Evolutionary conservation across 2,113 vertebrate species (phyloP).

Genomic region (Polyodon spathula): DNA sequence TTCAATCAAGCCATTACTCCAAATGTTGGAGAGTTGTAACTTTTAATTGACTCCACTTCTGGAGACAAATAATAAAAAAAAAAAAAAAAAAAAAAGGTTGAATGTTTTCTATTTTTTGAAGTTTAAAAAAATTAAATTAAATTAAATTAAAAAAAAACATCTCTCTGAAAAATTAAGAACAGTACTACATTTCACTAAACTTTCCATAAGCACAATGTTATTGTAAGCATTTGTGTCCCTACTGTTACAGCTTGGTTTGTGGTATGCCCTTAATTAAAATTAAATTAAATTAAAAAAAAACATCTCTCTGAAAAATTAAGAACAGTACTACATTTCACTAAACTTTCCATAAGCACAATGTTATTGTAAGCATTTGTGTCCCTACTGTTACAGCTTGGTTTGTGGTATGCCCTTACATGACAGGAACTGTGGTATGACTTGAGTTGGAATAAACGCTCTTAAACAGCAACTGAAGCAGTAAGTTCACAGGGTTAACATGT

Average conservation of each 20-base stretch:
- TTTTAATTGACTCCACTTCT: slow-evolving; percentile 66
- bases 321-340: not conserved
- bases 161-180: slow-evolving; percentile 6
- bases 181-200: not conserved
- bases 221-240: slow-evolving; percentile 1
- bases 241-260: slow-evolving; percentile 4
- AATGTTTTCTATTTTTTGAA: slow-evolving; percentile 7
- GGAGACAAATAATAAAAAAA: slow-evolving; percentile 43
- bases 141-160: slow-evolving; percentile 2
- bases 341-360: not conserved
- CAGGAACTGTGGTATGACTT: too few species aligned
- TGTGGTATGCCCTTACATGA: slow-evolving; percentile 9
- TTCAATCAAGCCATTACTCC: slow-evolving; percentile 70
- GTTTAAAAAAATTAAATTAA: too few species aligned
- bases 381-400: slow-evolving; percentile 4
- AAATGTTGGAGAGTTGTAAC: slow-evolving; percentile 83
- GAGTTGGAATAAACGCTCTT: too few species aligned
- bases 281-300: too few species aligned
- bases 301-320: slow-evolving; percentile 6
- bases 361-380: not conserved
- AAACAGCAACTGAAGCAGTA: slow-evolving; percentile 42
- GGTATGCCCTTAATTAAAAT: too few species aligned
- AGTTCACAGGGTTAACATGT: slow-evolving; percentile 40
- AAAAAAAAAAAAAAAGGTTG: slow-evolving; percentile 21
- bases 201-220: not conserved